phyloP scores from a whole-genome alignment of 2,888 invertebrate genomes.

The Myathropa florea region DNA sequence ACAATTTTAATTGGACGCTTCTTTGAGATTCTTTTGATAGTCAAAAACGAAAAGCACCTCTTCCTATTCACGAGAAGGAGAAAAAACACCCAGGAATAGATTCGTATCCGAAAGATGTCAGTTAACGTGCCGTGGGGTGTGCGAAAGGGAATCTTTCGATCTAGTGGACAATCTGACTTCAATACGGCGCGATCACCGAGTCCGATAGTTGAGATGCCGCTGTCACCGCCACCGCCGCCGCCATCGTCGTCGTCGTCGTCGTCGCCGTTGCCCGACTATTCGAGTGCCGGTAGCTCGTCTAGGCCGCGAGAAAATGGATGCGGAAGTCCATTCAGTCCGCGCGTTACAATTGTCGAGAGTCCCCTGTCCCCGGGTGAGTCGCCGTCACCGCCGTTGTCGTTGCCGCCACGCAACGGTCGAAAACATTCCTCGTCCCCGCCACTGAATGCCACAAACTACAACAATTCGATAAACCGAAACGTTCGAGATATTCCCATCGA shows the following conservation, averaged over 20 bases:
- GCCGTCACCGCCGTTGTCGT: slow-evolving; percentile 75
- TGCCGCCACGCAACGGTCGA: slow-evolving; percentile 58
- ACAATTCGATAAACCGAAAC: slow-evolving; percentile 73
- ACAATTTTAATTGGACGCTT: slow-evolving; percentile 26
- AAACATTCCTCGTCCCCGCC: slow-evolving; percentile 66
- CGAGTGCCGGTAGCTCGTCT: slow-evolving; percentile 21
- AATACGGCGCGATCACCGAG: slow-evolving; percentile 79
- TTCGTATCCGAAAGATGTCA: slow-evolving; percentile 77
- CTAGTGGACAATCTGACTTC: slow-evolving; percentile 80
- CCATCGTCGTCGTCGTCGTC: slow-evolving; percentile 36
- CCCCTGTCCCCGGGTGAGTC: slow-evolving; percentile 70
- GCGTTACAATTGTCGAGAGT: slow-evolving; percentile 74
- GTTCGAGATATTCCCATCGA: slow-evolving; percentile 80
- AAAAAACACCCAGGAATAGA: slow-evolving; percentile 16
- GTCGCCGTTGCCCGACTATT: slow-evolving; percentile 37
- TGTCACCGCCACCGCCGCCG: slow-evolving; percentile 77
- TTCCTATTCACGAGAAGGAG: not conserved
- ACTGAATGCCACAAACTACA: slow-evolving; percentile 52
- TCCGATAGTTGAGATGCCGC: slow-evolving; percentile 81
- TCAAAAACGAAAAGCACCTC: slow-evolving; percentile 1
- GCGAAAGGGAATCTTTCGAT: slow-evolving; percentile 83
- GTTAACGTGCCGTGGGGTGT: slow-evolving; percentile 89
- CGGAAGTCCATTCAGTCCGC: slow-evolving; percentile 72
- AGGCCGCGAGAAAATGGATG: slow-evolving; percentile 56
- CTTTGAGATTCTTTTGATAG: not conserved